These are phyloP conservation scores for Cryptoblepharus egeriae DNA, from an alignment of 2,797 vertebrate species.

Conservation along the genomic window DNA sequence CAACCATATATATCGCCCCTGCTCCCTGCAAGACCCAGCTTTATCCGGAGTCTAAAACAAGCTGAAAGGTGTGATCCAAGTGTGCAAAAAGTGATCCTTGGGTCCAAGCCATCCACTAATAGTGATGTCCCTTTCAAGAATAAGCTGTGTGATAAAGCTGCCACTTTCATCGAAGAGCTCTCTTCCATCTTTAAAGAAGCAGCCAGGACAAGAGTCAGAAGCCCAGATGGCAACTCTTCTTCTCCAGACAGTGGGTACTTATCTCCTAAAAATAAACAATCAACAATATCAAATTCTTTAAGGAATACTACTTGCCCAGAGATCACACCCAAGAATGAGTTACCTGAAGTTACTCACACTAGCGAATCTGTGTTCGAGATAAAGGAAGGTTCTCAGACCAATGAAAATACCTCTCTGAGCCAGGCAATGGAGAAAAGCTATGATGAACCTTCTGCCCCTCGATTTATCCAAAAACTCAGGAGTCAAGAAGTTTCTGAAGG, in stretches of 20 bases:
- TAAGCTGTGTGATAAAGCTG: constrained; percentile 90
- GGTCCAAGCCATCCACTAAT: constrained; percentile 75
- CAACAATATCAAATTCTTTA: constrained; percentile 51
- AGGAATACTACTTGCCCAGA: constrained; percentile 65
- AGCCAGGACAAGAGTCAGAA: constrained; percentile 79
- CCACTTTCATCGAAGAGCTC: constrained; percentile 94
- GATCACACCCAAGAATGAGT: constrained; percentile 49
- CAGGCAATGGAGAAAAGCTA: constrained; percentile 54
- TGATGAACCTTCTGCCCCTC: constrained; percentile 80
- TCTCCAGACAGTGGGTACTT: constrained; percentile 96
- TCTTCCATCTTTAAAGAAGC: constrained; percentile 94
- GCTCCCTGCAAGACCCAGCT: constrained; percentile 76
- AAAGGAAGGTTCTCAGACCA: constrained; percentile 3
- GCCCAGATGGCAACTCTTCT: constrained; percentile 88
- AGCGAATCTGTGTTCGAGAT: constrained; percentile 38
- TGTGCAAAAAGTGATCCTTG: constrained; percentile 49
- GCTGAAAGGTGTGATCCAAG: constrained; percentile 50
- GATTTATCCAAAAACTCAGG: constrained; percentile 92
- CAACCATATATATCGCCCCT: constrained; percentile 63
- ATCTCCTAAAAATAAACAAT: constrained; percentile 85
- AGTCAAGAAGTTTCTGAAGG: constrained; percentile 97
- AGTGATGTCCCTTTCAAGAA: constrained; percentile 80
- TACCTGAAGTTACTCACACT: constrained; percentile 8
- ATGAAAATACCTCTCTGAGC: constrained; percentile 17
- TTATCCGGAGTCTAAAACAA: constrained; percentile 75